These are phyloP conservation scores for Nephrotoma flavescens DNA, from an alignment of 2,888 invertebrate genomes.

Conservation along the genomic window DNA sequence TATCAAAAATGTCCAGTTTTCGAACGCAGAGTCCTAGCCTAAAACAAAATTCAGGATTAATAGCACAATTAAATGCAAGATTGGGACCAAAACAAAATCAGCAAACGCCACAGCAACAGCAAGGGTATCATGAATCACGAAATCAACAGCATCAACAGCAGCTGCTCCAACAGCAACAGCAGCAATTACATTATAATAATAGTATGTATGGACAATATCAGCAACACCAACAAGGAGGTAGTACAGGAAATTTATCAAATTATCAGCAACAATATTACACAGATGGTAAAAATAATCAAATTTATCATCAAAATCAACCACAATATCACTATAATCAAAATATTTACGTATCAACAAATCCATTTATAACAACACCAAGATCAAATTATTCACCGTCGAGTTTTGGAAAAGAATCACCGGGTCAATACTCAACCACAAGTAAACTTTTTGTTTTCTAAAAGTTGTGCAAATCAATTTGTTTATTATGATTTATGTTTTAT, in stretches of 20 bases:
- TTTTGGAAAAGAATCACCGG: slow-evolving; percentile 15
- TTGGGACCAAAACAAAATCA: slow-evolving; percentile 16
- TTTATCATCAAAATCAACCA: slow-evolving; percentile 21
- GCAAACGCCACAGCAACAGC: slow-evolving; percentile 15
- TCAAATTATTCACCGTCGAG: slow-evolving; percentile 22
- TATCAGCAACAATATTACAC: slow-evolving; percentile 19
- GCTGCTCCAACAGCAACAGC: slow-evolving; percentile 13
- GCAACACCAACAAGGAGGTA: slow-evolving; percentile 18
- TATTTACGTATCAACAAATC: slow-evolving; percentile 32
- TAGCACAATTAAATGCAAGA: slow-evolving; percentile 32
- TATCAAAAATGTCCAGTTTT: slow-evolving; percentile 31
- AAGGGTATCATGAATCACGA: slow-evolving; percentile 12
- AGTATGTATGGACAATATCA: slow-evolving; percentile 11
- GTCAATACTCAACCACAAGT: slow-evolving; percentile 17
- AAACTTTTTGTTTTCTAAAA: slow-evolving; percentile 9
- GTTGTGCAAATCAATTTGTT: background rate
- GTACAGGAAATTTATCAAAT: slow-evolving; percentile 15
- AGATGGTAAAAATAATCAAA: slow-evolving; percentile 33
- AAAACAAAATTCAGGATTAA: slow-evolving; percentile 29
- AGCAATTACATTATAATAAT: slow-evolving; percentile 7
- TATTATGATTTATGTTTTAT: slow-evolving; percentile 8
- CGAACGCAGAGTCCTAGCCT: slow-evolving; percentile 27
- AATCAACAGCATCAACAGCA: slow-evolving; percentile 8
- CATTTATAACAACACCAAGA: slow-evolving; percentile 25
- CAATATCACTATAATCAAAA: slow-evolving; percentile 21